These are phyloP conservation scores for Pristionchus entomophagus DNA, from an alignment of 2,888 invertebrate species.

Conservation along the genomic window DNA sequence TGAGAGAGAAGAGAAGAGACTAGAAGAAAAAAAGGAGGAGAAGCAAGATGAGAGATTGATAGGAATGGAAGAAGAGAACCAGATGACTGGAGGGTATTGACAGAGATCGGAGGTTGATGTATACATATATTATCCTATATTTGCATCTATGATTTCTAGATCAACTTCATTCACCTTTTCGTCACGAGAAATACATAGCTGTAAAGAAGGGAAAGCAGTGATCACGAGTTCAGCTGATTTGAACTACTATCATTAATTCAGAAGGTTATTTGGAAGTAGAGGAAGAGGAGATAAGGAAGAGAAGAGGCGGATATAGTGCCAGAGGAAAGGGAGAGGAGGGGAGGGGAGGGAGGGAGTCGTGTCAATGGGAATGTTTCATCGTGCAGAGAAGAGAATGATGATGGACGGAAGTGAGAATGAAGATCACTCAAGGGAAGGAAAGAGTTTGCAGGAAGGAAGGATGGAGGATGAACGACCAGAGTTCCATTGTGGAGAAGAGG, in stretches of 20 bases:
- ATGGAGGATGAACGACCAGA: background rate
- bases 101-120: background rate
- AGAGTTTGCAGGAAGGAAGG: constrained; percentile 4
- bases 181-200: too few species aligned
- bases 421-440: background rate
- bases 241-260: too few species aligned
- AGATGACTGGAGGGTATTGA: background rate
- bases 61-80: constrained; percentile 16
- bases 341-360: background rate
- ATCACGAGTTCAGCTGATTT: too few species aligned
- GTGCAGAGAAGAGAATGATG: background rate
- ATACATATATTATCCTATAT: too few species aligned
- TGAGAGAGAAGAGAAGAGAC: background rate
- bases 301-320: background rate
- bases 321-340: background rate
- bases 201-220: too few species aligned
- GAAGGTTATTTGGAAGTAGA: constrained; percentile 22
- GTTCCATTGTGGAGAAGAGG: too few species aligned
- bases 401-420: constrained; percentile 20
- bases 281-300: constrained; percentile 5
- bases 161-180: too few species aligned
- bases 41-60: constrained; percentile 24
- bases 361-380: background rate
- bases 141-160: too few species aligned
- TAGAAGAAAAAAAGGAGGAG: constrained; percentile 10